A percentile compares a stretch with the other conserved stretches of the same genome.
Conservation (phyloP, 2,113 vertebrate species). For the Pachycephala philippinensis region DNA sequence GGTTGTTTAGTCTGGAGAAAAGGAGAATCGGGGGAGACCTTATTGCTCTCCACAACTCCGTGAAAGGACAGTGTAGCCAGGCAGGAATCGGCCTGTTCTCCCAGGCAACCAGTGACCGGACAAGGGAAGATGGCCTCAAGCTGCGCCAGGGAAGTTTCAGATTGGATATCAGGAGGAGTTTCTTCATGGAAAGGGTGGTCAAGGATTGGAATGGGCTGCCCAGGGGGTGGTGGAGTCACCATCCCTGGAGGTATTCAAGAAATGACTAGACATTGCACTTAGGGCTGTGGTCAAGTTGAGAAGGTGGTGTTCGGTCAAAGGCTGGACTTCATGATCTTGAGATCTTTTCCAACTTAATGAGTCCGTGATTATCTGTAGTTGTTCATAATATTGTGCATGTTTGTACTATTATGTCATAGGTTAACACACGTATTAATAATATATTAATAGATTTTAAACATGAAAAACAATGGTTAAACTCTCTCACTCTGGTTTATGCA, state of each 20-base stretch:
- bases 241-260: background rate
- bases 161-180: background rate
- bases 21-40: background rate
- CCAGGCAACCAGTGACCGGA: background rate
- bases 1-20: background rate
- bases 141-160: background rate
- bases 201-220: background rate
- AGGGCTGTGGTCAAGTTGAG: too few species aligned
- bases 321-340: background rate
- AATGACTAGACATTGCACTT: background rate
- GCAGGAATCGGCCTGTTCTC: background rate
- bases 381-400: background rate
- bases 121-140: background rate
- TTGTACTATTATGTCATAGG: background rate
- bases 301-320: background rate
- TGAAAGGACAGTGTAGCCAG: background rate
- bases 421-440: background rate
- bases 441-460: background rate
- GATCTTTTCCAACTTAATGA: background rate
- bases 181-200: background rate
- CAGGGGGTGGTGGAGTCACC: background rate
- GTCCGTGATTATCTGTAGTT: background rate
- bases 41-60: too few species aligned
- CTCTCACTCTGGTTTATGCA: background rate
- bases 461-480: background rate